These are phyloP conservation scores for Polyploca ridens DNA, from an alignment of 2,888 invertebrate genomes.

Conservation along the genomic window DNA sequence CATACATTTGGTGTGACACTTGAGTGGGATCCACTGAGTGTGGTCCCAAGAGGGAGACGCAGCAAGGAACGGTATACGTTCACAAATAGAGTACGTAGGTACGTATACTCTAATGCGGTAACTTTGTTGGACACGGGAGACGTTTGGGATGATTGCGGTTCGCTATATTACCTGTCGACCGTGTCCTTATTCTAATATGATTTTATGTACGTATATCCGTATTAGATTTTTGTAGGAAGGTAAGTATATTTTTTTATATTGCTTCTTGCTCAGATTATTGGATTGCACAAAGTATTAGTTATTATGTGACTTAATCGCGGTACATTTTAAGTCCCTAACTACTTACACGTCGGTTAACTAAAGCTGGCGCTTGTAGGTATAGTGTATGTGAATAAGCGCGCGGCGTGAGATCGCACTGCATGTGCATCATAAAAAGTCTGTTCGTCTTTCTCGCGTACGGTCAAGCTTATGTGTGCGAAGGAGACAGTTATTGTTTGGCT, in stretches of 20 bases:
- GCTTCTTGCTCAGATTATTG: background rate
- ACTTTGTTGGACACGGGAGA: constrained; percentile 9
- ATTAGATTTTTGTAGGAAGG: background rate
- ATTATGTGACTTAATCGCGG: too few species aligned
- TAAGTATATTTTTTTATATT: background rate
- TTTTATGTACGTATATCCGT: constrained; percentile 8
- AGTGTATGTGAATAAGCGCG: too few species aligned
- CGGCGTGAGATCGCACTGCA: too few species aligned
- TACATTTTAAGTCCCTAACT: too few species aligned
- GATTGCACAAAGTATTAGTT: too few species aligned
- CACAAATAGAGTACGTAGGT: background rate
- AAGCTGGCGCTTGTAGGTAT: too few species aligned
- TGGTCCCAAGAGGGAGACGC: background rate
- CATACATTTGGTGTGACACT: constrained; percentile 9
- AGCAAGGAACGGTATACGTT: background rate
- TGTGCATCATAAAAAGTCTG: too few species aligned
- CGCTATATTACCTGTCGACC: constrained; percentile 7
- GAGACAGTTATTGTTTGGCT: too few species aligned
- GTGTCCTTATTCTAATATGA: constrained; percentile 10
- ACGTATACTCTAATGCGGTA: background rate
- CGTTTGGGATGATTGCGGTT: constrained; percentile 5
- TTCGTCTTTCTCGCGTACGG: too few species aligned
- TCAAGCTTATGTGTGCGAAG: too few species aligned
- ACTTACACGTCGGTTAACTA: too few species aligned
- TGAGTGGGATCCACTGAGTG: constrained; percentile 6